Percentiles rank a stretch among this genome's conserved stretches.
Conservation (phyloP, 2,113 vertebrate genomes). For the Eonycteris spelaea region DNA sequence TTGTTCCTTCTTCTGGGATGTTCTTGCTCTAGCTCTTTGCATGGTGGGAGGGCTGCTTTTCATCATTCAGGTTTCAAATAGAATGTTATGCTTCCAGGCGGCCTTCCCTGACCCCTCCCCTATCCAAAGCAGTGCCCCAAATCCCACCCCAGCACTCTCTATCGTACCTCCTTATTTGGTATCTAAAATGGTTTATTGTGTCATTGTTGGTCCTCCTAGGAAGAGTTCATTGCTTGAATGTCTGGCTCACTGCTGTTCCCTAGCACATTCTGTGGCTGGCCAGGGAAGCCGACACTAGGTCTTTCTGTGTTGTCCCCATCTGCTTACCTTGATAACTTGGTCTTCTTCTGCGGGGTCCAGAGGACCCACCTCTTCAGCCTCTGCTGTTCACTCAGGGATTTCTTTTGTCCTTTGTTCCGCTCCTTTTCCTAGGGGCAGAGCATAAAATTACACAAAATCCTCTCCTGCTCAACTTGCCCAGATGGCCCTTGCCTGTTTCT, state of each 20-base stretch:
- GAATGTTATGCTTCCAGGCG: background rate
- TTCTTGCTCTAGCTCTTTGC: background rate
- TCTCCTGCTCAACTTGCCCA: background rate
- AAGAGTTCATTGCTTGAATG: background rate
- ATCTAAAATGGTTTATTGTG: background rate
- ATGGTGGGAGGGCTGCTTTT: background rate
- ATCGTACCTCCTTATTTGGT: background rate
- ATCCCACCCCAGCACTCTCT: background rate
- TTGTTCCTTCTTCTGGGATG: background rate
- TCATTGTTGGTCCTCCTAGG: background rate
- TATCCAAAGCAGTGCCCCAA: background rate
- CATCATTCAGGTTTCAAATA: background rate
- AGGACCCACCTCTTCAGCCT: conserved; percentile 60
- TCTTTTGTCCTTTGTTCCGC: conserved; percentile 73
- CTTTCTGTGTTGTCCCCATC: background rate
- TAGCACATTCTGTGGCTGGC: background rate
- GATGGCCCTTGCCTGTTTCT: background rate
- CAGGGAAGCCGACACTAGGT: rapidly evolving
- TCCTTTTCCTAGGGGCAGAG: conserved; percentile 77
- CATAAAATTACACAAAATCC: background rate
- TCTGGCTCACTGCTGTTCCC: background rate
- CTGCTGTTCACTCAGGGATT: conserved; percentile 69
- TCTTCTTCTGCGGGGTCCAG: rapidly evolving
- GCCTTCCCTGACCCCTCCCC: background rate
- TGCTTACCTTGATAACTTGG: conserved; percentile 60